Percentiles rank a stretch among this genome's conserved stretches.
Conservation (phyloP, 2,797 vertebrate genomes). For the Argya squamiceps region DNA sequence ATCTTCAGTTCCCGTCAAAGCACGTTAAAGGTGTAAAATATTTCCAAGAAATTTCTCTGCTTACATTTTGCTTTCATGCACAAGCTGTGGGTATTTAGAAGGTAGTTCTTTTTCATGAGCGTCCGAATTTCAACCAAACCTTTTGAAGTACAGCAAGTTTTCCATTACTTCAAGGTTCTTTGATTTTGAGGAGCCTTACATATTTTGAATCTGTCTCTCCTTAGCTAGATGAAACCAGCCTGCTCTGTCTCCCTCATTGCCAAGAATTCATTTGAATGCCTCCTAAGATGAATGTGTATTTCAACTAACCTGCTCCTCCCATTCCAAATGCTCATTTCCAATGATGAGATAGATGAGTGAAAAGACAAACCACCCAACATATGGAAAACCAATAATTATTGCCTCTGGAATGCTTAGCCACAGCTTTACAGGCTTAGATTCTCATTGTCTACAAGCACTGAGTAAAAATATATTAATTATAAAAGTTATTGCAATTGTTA, state of each 20-base stretch:
- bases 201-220: not conserved
- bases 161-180: not conserved
- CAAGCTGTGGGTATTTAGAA: not conserved
- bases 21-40: accelerated
- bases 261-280: not conserved
- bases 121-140: not conserved
- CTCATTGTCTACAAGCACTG: not conserved
- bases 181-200: not conserved
- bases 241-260: not conserved
- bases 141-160: not conserved
- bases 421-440: not conserved
- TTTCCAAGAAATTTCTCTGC: not conserved
- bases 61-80: not conserved
- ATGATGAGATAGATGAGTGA: not conserved
- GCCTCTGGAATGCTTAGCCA: not conserved
- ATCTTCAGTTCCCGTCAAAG: not conserved
- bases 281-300: not conserved
- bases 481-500: not conserved
- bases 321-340: not conserved
- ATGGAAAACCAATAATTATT: accelerated
- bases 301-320: not conserved
- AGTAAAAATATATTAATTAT: not conserved
- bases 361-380: not conserved
- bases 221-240: not conserved
- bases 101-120: accelerated